Evolutionary conservation across 2,797 vertebrate genomes (phyloP), one percentile per base, ranked within the genome.

Genomic region (Enteromius paludinosus): DNA sequence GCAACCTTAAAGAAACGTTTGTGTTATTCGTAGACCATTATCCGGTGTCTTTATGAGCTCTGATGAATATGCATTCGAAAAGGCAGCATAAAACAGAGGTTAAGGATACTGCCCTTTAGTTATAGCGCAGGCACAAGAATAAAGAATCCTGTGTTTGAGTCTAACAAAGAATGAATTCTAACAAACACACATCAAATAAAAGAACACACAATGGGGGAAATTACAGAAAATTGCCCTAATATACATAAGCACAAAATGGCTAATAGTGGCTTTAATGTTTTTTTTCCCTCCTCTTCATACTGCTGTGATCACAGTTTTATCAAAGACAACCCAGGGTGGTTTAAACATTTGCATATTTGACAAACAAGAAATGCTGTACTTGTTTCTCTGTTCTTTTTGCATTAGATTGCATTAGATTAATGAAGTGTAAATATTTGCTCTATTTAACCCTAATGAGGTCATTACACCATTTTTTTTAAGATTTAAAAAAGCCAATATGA

Each of bases 1-100:
- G 20, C 47, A 61, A 35, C 45, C 41, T 78, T 74, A 20, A 69
- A 69, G 35, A 79, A 69, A 69, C 28, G 59, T 2, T 78, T 83
- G 83, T 84, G 62, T 80, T 70, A 82, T 75, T 59, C 30, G 61
- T 59, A 41, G 64, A 43, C 62, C 47, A 77, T 78, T 49, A 54
- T 23, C 38, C 35, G 43, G 56, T 73, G 74, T 71, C 49, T 75
- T 17, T 30, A 56, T 20, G 45, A n/a, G 23, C 9, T 59, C 35
- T 2, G 35, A 66, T 89, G 83, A 85, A 86, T 83, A 86, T 87
- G 75, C 43, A 86, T 79, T 25, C 25, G 81, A 18, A 8, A 69
- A 28, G 47, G 33, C 61, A 35, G 62, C 49, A 81, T 86, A 45
- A 86, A 86, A 81, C 59, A 41, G 54, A 49, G 79, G 79, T 83